Percentiles rank a stretch among this genome's conserved stretches.
phyloP scores from a whole-genome alignment of 2,888 invertebrate genomes.

The Erebia ligea region DNA sequence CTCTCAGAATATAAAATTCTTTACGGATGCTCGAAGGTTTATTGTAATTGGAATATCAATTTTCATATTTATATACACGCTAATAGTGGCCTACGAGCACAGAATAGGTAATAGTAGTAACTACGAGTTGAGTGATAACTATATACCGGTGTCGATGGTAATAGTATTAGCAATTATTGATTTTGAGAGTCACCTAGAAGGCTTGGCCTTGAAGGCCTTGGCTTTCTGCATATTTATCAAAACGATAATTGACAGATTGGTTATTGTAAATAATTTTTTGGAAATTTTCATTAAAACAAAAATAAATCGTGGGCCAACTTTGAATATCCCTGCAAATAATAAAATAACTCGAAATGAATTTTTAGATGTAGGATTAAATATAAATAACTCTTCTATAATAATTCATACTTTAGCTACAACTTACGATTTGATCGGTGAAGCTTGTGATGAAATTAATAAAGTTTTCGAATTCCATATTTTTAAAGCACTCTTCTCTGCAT shows the following conservation, averaged over 20 bases:
- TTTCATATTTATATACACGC: constrained; percentile 44
- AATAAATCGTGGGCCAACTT: constrained; percentile 42
- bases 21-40: constrained; percentile 41
- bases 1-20: constrained; percentile 45
- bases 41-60: constrained; percentile 31
- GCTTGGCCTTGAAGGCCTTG: constrained; percentile 52
- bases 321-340: constrained; percentile 29
- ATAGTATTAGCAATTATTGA: constrained; percentile 16
- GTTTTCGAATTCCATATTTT: constrained; percentile 64
- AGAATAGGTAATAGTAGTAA: too few relatives aligned
- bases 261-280: constrained; percentile 55
- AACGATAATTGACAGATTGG: constrained; percentile 53
- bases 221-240: constrained; percentile 54
- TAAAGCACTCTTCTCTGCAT: constrained; percentile 59
- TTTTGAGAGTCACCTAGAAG: constrained; percentile 54
- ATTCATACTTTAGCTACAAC: constrained; percentile 56
- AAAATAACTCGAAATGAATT: constrained; percentile 43
- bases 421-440: constrained; percentile 57
- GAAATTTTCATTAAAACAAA: constrained; percentile 46
- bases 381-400: constrained; percentile 51
- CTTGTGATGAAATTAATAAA: constrained; percentile 54
- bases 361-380: constrained; percentile 44
- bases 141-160: not conserved
- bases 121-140: not conserved
- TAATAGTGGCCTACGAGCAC: not conserved